phyloP scores from a whole-genome alignment of 35 echinoderm and acorn worm species.

The Apostichopus japonicus region DNA sequence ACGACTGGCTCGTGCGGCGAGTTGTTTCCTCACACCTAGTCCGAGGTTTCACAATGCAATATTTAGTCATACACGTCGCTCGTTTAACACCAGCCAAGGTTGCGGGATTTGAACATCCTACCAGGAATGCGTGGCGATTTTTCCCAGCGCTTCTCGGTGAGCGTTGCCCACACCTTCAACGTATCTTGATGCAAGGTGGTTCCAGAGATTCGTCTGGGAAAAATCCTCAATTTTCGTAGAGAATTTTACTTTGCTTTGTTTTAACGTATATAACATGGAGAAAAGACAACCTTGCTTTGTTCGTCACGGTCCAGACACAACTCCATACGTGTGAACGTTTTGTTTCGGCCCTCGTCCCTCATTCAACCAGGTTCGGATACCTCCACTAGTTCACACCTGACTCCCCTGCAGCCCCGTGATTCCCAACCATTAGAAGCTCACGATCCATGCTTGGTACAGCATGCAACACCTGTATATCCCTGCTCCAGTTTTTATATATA shows the following conservation, averaged over 20 bases:
- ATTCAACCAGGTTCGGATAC: not conserved
- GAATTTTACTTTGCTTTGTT: not conserved
- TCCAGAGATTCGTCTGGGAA: conserved; percentile 15
- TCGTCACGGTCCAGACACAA: not conserved
- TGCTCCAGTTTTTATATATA: too few relatives aligned
- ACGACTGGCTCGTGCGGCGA: conserved; percentile 9
- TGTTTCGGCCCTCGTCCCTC: not conserved
- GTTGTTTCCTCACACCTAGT: conserved; percentile 9
- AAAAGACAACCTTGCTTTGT: conserved; percentile 11
- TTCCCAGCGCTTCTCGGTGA: conserved; percentile 11
- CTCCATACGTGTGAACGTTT: not conserved
- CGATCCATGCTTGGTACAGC: too few relatives aligned
- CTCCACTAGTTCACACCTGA: not conserved
- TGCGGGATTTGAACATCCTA: conserved; percentile 6
- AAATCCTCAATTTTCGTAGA: not conserved
- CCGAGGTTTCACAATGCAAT: not conserved
- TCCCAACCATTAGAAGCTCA: too few relatives aligned
- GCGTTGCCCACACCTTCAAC: conserved; percentile 40
- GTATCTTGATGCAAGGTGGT: conserved; percentile 18
- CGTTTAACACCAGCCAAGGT: conserved; percentile 45
- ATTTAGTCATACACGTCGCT: not conserved
- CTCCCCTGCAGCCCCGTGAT: not conserved
- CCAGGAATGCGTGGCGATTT: conserved; percentile 10
- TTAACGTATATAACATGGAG: not conserved
- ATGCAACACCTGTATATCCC: too few relatives aligned